A percentile compares a stretch with the other conserved stretches of the same genome.
phyloP scores from a whole-genome alignment of 1,140 invertebrate species.

The Gonatopus flavifemur region DNA sequence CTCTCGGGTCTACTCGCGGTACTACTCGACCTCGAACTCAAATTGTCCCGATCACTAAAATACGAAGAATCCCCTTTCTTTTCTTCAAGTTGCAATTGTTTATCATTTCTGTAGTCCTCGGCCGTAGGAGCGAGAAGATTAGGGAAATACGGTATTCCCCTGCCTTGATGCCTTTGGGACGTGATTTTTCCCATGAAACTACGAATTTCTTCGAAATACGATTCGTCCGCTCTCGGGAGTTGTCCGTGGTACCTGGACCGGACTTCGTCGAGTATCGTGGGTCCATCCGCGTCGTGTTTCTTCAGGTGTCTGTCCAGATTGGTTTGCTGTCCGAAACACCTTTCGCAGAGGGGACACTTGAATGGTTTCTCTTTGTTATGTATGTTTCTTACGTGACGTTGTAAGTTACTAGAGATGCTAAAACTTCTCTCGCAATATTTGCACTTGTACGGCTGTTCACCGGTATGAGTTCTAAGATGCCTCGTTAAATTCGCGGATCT shows the following conservation, averaged over 20 bases:
- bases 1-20: slow-evolving; percentile 56
- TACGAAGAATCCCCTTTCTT: slow-evolving; percentile 61
- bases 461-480: slow-evolving; percentile 96
- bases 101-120: slow-evolving; percentile 50
- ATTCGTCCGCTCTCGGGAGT: slow-evolving; percentile 65
- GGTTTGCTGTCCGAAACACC: slow-evolving; percentile 97
- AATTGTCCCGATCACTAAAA: slow-evolving; percentile 62
- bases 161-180: slow-evolving; percentile 48
- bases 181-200: slow-evolving; percentile 93
- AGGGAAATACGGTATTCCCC: slow-evolving; percentile 51
- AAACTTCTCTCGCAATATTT: slow-evolving; percentile 98
- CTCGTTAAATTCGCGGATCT: slow-evolving; percentile 97
- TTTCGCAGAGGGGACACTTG: slow-evolving; percentile 81
- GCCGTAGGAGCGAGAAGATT: slow-evolving; percentile 39
- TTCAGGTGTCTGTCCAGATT: slow-evolving; percentile 96
- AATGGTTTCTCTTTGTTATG: slow-evolving; percentile 97
- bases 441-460: slow-evolving; percentile 97
- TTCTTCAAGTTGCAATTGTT: slow-evolving; percentile 51
- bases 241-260: slow-evolving; percentile 51
- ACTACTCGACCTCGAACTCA: slow-evolving; percentile 61
- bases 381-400: slow-evolving; percentile 98
- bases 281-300: slow-evolving; percentile 94
- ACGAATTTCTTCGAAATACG: slow-evolving; percentile 91
- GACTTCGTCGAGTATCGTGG: slow-evolving; percentile 69
- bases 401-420: slow-evolving; percentile 97